Conservation (phyloP, 2,797 vertebrate species). For the Rhyacichthys aspro region DNA sequence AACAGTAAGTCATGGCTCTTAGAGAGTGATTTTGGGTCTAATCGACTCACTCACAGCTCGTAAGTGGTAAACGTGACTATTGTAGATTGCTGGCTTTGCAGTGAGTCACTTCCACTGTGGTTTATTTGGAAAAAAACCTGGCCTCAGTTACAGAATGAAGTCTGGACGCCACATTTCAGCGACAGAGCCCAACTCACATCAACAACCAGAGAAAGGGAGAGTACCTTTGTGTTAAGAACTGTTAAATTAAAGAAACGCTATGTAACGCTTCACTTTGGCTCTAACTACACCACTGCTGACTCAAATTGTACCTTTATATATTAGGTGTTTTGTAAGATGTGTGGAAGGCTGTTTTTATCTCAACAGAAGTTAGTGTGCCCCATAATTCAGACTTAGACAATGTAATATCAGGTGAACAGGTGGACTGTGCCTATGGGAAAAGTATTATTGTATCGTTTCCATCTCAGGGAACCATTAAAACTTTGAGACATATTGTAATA, state of each 20-base stretch:
- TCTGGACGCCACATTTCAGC: slow-evolving; percentile 46
- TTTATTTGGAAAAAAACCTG: slow-evolving; percentile 35
- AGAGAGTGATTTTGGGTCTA: slow-evolving; percentile 7
- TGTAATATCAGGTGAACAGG: too few relatives aligned
- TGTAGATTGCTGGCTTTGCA: slow-evolving; percentile 22
- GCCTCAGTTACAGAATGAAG: slow-evolving; percentile 32
- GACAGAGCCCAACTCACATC: slow-evolving; percentile 1
- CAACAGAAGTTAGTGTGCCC: too few relatives aligned
- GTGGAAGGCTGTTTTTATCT: too few relatives aligned
- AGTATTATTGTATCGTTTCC: too few relatives aligned
- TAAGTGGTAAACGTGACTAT: slow-evolving; percentile 32
- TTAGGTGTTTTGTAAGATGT: too few relatives aligned
- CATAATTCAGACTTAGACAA: too few relatives aligned
- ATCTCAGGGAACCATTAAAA: too few relatives aligned
- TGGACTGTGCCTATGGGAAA: too few relatives aligned
- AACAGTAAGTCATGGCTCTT: slow-evolving; percentile 21
- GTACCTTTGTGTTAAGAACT: slow-evolving; percentile 7
- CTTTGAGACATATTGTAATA: too few relatives aligned
- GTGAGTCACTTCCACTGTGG: slow-evolving; percentile 46
- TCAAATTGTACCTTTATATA: too few relatives aligned
- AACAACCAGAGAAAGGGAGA: slow-evolving; percentile 13
- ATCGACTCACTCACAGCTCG: slow-evolving; percentile 10
- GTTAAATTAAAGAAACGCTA: slow-evolving; percentile 11
- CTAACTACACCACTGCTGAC: too few relatives aligned
- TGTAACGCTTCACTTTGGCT: neutral